A percentile compares a stretch with the other conserved stretches of the same genome.
phyloP scores from a whole-genome alignment of 2,113 vertebrate species.

The Struthio camelus region DNA sequence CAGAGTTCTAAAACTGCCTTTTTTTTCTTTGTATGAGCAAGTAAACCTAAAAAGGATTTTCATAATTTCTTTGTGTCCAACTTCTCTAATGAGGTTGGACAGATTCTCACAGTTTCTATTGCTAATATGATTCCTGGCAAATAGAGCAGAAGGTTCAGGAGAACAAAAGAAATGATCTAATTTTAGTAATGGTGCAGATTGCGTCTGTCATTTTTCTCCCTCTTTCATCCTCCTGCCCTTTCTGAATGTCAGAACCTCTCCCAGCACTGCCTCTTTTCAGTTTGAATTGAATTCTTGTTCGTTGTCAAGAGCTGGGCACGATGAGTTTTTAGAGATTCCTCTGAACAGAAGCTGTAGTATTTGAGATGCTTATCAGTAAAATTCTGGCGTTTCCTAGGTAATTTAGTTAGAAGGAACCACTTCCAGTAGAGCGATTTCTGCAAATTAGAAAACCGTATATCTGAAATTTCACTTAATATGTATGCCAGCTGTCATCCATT shows the following conservation, averaged over 20 bases:
- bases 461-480: conserved; percentile 36
- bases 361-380: conserved; percentile 18
- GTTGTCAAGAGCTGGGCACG: conserved; percentile 9
- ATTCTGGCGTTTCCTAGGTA: conserved; percentile 37
- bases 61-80: conserved; percentile 46
- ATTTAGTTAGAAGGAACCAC: not conserved
- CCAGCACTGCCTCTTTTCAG: conserved; percentile 4
- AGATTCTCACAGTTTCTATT: conserved; percentile 74
- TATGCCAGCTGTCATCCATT: not conserved
- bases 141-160: conserved; percentile 75
- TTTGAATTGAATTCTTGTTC: conserved; percentile 66
- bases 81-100: conserved; percentile 64
- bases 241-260: conserved; percentile 63
- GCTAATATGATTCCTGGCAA: conserved; percentile 74
- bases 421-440: not conserved
- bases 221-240: conserved; percentile 46
- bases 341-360: conserved; percentile 24
- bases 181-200: conserved; percentile 71
- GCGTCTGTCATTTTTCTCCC: conserved; percentile 50
- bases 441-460: conserved; percentile 21
- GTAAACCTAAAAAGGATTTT: conserved; percentile 52
- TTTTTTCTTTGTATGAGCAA: not conserved
- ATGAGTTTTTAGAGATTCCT: conserved; percentile 18
- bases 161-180: conserved; percentile 75
- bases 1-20: not conserved